Percentiles rank a stretch among this genome's conserved stretches.
Conservation (phyloP, 1,140 invertebrate genomes). For the Brachionus rubens region DNA sequence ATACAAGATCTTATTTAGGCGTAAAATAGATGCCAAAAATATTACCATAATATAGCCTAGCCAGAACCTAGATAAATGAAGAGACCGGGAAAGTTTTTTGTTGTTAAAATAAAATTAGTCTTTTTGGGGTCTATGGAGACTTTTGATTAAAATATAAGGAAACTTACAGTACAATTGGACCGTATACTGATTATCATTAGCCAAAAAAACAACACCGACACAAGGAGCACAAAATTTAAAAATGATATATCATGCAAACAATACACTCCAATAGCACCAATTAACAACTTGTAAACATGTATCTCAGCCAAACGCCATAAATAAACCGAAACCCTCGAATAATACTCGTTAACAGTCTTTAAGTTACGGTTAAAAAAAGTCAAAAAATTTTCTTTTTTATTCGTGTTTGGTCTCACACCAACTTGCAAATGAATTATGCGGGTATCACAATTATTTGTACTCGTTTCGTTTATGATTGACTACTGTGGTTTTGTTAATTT, state of each 20-base stretch:
- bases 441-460: neutral
- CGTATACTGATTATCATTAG: conserved; percentile 72
- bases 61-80: too few relatives aligned
- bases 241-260: conserved; percentile 54
- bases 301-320: conserved; percentile 81
- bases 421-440: neutral
- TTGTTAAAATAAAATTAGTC: too few relatives aligned
- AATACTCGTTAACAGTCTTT: conserved; percentile 4
- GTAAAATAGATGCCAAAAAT: too few relatives aligned
- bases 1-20: too few relatives aligned
- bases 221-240: conserved; percentile 63
- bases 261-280: conserved; percentile 55
- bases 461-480: neutral
- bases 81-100: too few relatives aligned
- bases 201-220: conserved; percentile 74
- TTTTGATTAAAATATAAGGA: too few relatives aligned
- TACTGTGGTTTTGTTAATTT: conserved; percentile 62
- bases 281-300: conserved; percentile 75
- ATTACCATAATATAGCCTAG: too few relatives aligned
- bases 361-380: neutral
- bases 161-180: conserved; percentile 71
- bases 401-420: neutral
- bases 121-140: too few relatives aligned
- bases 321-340: conserved; percentile 25
- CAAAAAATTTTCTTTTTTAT: conserved; percentile 26